Evolutionary conservation across 1,140 invertebrate species (phyloP).

Genomic region (Drusus annulatus): DNA sequence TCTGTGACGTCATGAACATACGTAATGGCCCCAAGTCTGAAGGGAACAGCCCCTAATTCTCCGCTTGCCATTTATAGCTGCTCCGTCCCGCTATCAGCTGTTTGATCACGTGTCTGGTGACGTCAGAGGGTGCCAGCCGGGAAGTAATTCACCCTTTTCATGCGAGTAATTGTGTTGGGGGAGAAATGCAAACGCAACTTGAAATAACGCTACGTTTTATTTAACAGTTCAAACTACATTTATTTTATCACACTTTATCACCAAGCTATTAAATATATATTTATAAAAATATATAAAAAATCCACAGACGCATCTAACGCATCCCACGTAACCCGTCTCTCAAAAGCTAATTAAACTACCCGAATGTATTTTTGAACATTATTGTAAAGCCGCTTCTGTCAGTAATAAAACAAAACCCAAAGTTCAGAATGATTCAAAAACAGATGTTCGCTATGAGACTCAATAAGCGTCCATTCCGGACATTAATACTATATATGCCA

Average conservation of each 20-base stretch:
- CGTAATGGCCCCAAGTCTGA: neutral
- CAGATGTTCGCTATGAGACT: too few relatives aligned
- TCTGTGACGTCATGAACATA: slow-evolving; percentile 19
- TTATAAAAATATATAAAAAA: too few relatives aligned
- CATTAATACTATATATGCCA: too few relatives aligned
- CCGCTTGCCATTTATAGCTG: neutral
- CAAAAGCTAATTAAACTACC: too few relatives aligned
- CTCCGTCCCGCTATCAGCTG: slow-evolving; percentile 47
- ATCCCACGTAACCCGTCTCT: too few relatives aligned
- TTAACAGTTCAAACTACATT: neutral
- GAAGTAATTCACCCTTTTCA: neutral
- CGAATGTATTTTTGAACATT: too few relatives aligned
- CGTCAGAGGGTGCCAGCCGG: slow-evolving; percentile 35
- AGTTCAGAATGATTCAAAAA: too few relatives aligned
- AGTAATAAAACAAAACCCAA: too few relatives aligned
- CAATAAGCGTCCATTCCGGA: too few relatives aligned
- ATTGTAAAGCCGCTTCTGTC: too few relatives aligned
- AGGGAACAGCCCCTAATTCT: neutral
- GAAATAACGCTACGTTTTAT: neutral
- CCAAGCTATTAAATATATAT: neutral
- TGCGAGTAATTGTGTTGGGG: neutral
- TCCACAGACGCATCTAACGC: too few relatives aligned
- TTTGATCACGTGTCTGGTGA: slow-evolving; percentile 50
- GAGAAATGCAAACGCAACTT: neutral
- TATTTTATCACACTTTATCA: neutral